Percentiles rank a stretch among this genome's conserved stretches.
phyloP scores from a whole-genome alignment of 2,888 invertebrate species.

The Dicroscelio sp. region DNA sequence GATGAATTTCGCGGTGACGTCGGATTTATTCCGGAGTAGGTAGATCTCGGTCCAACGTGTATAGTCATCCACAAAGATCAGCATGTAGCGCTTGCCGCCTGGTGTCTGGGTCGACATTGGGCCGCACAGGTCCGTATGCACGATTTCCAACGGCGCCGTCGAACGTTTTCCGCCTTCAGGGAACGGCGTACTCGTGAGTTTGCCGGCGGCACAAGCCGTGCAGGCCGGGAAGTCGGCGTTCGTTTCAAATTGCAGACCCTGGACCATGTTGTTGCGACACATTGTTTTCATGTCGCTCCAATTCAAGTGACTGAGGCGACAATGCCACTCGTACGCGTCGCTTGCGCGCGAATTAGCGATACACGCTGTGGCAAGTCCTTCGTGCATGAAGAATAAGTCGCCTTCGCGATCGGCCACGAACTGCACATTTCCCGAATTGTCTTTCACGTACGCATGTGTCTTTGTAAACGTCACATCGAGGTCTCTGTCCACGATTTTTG shows the following conservation, averaged over 20 bases:
- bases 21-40: not conserved
- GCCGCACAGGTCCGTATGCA: conserved; percentile 58
- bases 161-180: conserved; percentile 47
- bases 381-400: conserved; percentile 21
- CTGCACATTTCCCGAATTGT: conserved; percentile 20
- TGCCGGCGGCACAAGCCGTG: conserved; percentile 67
- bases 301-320: conserved; percentile 8
- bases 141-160: conserved; percentile 72
- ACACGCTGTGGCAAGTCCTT: not conserved
- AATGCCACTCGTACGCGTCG: conserved; percentile 29
- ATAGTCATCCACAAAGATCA: conserved; percentile 7
- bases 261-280: not conserved
- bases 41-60: conserved; percentile 5
- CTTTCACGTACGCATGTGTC: conserved; percentile 53
- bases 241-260: not conserved
- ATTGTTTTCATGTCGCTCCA: not conserved
- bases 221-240: conserved; percentile 2
- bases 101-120: not conserved
- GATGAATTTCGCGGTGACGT: not conserved
- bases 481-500: conserved; percentile 76
- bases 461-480: conserved; percentile 67
- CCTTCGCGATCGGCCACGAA: conserved; percentile 50
- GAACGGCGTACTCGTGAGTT: conserved; percentile 73
- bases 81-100: not conserved
- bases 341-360: not conserved